Evolutionary conservation across 2,113 vertebrate genomes (phyloP).

Genomic region (Seriola aureovittata): DNA sequence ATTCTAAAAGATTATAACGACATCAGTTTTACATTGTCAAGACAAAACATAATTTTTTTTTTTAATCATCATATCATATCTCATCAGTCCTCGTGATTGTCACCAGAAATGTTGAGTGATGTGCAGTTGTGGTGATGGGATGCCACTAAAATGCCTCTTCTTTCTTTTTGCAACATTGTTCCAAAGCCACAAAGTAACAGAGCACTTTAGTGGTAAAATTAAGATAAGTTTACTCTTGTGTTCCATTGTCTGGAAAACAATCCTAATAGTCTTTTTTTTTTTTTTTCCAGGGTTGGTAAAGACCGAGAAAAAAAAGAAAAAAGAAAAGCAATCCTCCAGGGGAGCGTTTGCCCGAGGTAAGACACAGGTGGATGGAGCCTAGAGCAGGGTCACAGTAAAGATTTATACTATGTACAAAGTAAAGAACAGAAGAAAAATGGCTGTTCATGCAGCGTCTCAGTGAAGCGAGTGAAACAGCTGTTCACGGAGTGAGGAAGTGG

Average conservation of each 20-base stretch:
- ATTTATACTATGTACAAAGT: constrained; percentile 95
- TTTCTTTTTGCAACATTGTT: neutral
- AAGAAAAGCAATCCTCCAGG: constrained; percentile 76
- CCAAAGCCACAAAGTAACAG: neutral
- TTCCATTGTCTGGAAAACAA: constrained; percentile 73
- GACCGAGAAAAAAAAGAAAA: constrained; percentile 48
- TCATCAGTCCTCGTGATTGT: constrained; percentile 6
- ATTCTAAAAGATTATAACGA: constrained; percentile 41
- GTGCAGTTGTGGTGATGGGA: neutral
- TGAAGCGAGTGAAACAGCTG: constrained; percentile 97
- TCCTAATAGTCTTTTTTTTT: constrained; percentile 64
- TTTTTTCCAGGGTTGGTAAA: constrained; percentile 50
- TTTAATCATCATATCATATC: neutral
- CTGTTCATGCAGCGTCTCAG: constrained; percentile 87
- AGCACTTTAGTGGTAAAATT: constrained; percentile 27
- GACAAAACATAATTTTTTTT: constrained; percentile 16
- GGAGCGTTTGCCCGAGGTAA: constrained; percentile 90
- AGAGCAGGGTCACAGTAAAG: constrained; percentile 94
- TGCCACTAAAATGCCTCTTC: constrained; percentile 10
- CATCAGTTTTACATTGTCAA: constrained; percentile 27
- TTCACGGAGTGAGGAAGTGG: constrained; percentile 94
- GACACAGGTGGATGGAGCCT: constrained; percentile 96
- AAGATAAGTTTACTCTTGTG: constrained; percentile 47
- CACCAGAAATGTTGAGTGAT: constrained; percentile 1
- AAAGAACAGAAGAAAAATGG: constrained; percentile 97